phyloP scores from a whole-genome alignment of 2,888 invertebrate species.

The Didymodactylos carnosus region DNA sequence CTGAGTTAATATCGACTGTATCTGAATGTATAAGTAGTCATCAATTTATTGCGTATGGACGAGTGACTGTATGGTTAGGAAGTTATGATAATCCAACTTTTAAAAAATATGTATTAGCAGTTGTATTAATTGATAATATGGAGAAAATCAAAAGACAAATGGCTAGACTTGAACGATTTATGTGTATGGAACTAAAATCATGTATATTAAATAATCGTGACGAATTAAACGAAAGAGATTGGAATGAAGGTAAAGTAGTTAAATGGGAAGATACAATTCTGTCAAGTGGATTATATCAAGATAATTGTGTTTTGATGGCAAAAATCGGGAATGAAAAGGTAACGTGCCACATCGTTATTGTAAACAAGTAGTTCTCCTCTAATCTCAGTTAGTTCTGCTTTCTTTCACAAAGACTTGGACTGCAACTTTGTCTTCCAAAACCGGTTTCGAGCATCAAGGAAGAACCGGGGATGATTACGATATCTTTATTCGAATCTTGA shows the following conservation, averaged over 20 bases:
- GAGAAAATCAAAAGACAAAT: background rate
- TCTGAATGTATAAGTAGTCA: background rate
- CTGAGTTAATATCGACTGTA: background rate
- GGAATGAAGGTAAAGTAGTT: background rate
- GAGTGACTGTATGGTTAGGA: background rate
- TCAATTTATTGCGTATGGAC: background rate
- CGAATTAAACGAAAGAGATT: background rate
- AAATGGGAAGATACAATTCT: background rate
- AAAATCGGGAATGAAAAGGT: background rate
- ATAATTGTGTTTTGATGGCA: background rate
- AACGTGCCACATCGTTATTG: too few species aligned
- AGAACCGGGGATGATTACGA: background rate
- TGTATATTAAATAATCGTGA: background rate
- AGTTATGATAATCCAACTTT: background rate
- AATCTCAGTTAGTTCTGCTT: background rate
- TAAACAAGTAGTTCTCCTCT: background rate
- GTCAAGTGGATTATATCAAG: background rate
- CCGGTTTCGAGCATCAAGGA: background rate
- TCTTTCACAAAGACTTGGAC: too few species aligned
- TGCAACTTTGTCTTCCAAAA: too few species aligned
- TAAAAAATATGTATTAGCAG: background rate
- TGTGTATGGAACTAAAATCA: background rate
- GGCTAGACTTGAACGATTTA: background rate
- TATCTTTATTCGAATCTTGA: slow-evolving; percentile 62
- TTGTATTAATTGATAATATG: background rate